phyloP scores from a whole-genome alignment of 2,888 invertebrate species.

The Pseudolycoriella hygida region DNA sequence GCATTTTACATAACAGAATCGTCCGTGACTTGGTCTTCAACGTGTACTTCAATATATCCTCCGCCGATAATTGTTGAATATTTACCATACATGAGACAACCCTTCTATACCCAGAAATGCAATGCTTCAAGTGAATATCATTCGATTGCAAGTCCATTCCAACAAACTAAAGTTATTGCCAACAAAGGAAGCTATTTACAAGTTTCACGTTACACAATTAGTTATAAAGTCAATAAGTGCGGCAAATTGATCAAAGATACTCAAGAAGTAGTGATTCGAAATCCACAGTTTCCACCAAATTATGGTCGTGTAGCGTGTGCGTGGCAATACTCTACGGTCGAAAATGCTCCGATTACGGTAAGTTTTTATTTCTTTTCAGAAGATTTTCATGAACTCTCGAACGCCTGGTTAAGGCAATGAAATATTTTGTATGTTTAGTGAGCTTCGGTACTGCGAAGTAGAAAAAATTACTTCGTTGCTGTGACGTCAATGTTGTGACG shows the following conservation, averaged over 20 bases:
- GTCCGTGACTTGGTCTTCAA: slow-evolving; percentile 12
- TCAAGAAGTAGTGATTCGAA: slow-evolving; percentile 20
- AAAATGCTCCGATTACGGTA: not conserved
- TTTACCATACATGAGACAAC: no score
- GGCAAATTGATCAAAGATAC: slow-evolving; percentile 39
- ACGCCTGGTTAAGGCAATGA: no score
- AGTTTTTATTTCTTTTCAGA: no score
- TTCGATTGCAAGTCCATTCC: slow-evolving; percentile 10
- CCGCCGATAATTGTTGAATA: not conserved
- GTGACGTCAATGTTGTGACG: no score
- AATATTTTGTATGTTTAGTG: no score
- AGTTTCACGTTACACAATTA: slow-evolving; percentile 19
- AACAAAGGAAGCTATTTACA: not conserved
- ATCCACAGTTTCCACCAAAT: slow-evolving; percentile 18
- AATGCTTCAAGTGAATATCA: not conserved
- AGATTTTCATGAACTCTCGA: no score
- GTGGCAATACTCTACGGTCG: slow-evolving; percentile 38
- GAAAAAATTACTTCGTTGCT: no score
- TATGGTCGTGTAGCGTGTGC: slow-evolving; percentile 44
- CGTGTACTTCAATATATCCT: not conserved
- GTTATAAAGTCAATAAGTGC: slow-evolving; percentile 45
- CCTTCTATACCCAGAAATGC: no score
- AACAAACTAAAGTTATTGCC: slow-evolving; percentile 12
- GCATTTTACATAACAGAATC: slow-evolving; percentile 18
- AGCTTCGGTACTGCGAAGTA: no score